Conservation (phyloP, 2,113 vertebrate species). For the Brachypodius melanocephalos region DNA sequence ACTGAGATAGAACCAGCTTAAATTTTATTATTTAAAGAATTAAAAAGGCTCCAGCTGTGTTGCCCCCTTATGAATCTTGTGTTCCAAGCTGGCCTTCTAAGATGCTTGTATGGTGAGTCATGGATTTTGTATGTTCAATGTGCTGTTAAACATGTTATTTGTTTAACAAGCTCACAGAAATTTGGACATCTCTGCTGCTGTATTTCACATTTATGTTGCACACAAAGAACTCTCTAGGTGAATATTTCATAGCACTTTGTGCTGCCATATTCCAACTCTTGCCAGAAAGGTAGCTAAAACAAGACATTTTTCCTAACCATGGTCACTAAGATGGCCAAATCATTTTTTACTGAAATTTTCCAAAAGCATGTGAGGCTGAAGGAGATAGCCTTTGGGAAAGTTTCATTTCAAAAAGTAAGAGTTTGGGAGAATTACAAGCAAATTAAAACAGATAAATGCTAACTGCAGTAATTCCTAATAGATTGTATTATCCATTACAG, state of each 20-base stretch:
- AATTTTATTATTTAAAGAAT: constrained; percentile 14
- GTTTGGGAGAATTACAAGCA: neutral
- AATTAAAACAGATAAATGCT: neutral
- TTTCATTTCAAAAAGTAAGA: neutral
- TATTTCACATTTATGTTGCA: neutral
- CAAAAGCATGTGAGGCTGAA: neutral
- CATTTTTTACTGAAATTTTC: neutral
- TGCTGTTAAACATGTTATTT: neutral
- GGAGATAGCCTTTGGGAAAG: neutral
- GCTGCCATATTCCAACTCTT: neutral
- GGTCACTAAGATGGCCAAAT: neutral
- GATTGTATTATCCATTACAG: neutral
- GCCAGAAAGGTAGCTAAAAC: neutral
- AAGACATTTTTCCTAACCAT: neutral
- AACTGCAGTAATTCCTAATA: neutral
- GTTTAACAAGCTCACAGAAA: neutral
- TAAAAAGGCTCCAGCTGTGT: neutral
- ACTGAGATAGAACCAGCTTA: neutral
- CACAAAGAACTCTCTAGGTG: neutral
- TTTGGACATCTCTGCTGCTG: neutral
- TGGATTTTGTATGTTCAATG: neutral
- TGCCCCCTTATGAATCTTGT: neutral
- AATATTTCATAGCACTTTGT: neutral
- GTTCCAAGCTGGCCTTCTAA: neutral
- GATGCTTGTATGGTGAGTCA: neutral